These are phyloP conservation scores for Epirrhoe tristata DNA, from an alignment of 2,888 invertebrate species.

Conservation along the genomic window DNA sequence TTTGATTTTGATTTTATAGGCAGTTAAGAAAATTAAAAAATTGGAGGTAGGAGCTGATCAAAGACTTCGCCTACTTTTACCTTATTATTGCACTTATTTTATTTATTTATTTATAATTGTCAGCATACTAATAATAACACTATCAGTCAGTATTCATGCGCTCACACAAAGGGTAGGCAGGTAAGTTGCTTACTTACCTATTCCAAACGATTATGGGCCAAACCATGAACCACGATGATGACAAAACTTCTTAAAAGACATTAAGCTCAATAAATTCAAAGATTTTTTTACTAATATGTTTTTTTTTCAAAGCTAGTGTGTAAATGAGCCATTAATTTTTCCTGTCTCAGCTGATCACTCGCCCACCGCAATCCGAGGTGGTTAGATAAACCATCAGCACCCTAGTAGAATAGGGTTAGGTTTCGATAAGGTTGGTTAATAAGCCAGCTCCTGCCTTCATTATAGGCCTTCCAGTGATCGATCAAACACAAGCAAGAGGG, in stretches of 20 bases:
- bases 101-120: too few relatives aligned
- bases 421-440: slow-evolving; percentile 23
- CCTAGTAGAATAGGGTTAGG: slow-evolving; percentile 13
- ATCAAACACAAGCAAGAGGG: slow-evolving; percentile 49
- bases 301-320: not conserved
- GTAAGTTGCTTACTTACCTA: too few relatives aligned
- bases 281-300: too few relatives aligned
- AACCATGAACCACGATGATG: too few relatives aligned
- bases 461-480: slow-evolving; percentile 55
- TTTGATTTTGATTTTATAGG: too few relatives aligned
- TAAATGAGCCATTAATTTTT: not conserved
- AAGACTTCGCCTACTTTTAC: not conserved
- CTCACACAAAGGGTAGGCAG: too few relatives aligned
- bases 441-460: slow-evolving; percentile 53
- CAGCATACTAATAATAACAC: not conserved
- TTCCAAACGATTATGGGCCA: too few relatives aligned
- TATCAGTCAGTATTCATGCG: too few relatives aligned
- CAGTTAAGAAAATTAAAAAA: too few relatives aligned
- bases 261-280: too few relatives aligned
- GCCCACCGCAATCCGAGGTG: not conserved
- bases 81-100: not conserved
- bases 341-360: not conserved
- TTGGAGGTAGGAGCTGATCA: not conserved
- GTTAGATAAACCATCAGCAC: slow-evolving; percentile 3
- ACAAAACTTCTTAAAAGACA: too few relatives aligned